Evolutionary conservation across 2,113 vertebrate genomes (phyloP).

Genomic region (Lagopus leucura): DNA sequence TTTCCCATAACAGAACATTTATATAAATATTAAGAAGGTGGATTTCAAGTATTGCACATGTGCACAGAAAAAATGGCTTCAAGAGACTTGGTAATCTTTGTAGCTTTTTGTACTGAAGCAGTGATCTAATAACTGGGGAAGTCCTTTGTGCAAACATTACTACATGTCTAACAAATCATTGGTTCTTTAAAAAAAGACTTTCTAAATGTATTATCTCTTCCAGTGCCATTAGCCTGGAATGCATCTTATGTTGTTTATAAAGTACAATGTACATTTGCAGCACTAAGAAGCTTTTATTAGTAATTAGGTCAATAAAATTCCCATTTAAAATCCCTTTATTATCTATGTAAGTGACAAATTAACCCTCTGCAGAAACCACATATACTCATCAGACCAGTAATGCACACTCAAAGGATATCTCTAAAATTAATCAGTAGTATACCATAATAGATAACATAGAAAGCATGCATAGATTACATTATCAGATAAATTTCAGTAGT

Average conservation of each 20-base stretch:
- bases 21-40: not conserved
- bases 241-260: not conserved
- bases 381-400: not conserved
- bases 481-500: not conserved
- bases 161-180: not conserved
- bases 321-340: constrained; percentile 8
- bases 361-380: constrained; percentile 8
- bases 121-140: not conserved
- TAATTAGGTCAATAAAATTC: constrained; percentile 41
- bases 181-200: not conserved
- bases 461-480: not conserved
- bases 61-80: not conserved
- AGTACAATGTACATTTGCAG: not conserved
- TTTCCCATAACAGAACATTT: not conserved
- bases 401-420: not conserved
- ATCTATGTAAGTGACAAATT: not conserved
- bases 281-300: constrained; percentile 8
- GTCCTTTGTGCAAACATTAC: not conserved
- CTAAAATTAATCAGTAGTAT: not conserved
- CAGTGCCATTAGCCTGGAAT: not conserved
- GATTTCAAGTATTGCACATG: not conserved
- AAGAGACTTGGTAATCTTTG: not conserved
- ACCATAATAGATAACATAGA: not conserved
- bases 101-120: not conserved
- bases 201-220: not conserved